A percentile compares a stretch with the other conserved stretches of the same genome.
These are phyloP conservation scores for Chiroxiphia lanceolata DNA, from an alignment of 2,797 vertebrate genomes.

Conservation along the genomic window DNA sequence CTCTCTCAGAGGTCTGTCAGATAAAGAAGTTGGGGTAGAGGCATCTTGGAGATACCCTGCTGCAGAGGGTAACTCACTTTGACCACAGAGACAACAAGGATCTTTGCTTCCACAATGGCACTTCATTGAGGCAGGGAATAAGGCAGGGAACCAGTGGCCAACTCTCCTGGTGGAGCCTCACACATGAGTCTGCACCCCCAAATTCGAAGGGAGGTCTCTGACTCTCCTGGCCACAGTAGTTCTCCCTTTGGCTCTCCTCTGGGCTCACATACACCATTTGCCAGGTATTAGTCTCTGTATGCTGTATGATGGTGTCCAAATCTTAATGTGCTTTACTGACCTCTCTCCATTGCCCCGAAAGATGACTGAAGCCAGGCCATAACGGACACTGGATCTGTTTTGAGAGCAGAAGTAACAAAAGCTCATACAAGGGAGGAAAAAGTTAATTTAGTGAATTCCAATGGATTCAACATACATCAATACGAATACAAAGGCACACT, in stretches of 20 bases:
- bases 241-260: neutral
- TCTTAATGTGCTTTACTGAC: neutral
- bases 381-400: neutral
- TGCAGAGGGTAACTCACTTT: neutral
- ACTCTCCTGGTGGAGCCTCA: rapidly evolving
- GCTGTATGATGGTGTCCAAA: neutral
- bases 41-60: neutral
- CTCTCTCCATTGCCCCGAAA: neutral
- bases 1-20: neutral
- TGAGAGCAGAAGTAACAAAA: neutral
- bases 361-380: neutral
- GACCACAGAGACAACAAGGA: too few relatives aligned
- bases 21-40: neutral
- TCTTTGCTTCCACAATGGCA: neutral
- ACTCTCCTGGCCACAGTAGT: neutral
- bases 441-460: neutral
- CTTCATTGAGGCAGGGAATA: neutral
- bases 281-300: neutral
- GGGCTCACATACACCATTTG: neutral
- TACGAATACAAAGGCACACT: neutral
- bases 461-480: neutral
- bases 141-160: neutral
- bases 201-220: neutral
- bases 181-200: rapidly evolving
- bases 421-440: constrained; percentile 1